phyloP scores from a whole-genome alignment of 2,888 invertebrate species.

The Agrochola lota region DNA sequence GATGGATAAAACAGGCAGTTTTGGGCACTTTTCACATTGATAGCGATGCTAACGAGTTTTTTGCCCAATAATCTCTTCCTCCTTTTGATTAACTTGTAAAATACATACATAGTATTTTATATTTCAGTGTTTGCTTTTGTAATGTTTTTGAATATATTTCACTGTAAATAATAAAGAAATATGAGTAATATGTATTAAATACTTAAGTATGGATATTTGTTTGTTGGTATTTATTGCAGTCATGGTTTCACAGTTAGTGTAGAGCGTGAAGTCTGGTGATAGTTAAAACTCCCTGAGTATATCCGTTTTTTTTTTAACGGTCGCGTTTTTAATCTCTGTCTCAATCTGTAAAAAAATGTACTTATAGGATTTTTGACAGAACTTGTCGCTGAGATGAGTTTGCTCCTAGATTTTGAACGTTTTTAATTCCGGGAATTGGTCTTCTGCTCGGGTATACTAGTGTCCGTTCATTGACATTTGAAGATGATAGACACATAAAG shows the following conservation, averaged over 20 bases:
- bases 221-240: background rate
- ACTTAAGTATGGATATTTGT: too few relatives aligned
- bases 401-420: too few relatives aligned
- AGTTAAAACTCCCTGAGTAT: too few relatives aligned
- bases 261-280: too few relatives aligned
- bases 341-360: too few relatives aligned
- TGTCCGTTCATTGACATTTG: background rate
- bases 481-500: background rate
- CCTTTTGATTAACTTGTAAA: background rate
- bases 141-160: background rate
- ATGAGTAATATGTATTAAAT: too few relatives aligned
- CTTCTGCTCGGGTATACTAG: background rate
- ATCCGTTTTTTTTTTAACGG: too few relatives aligned
- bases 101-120: background rate
- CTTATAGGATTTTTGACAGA: too few relatives aligned
- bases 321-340: too few relatives aligned
- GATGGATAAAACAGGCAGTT: background rate
- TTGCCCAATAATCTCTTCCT: background rate
- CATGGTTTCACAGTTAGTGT: background rate
- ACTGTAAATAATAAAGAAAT: background rate
- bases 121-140: background rate
- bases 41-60: background rate
- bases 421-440: too few relatives aligned
- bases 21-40: background rate
- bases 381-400: too few relatives aligned